Evolutionary conservation across 2,888 invertebrate species (phyloP).

Genomic region (Eristalis tenax): DNA sequence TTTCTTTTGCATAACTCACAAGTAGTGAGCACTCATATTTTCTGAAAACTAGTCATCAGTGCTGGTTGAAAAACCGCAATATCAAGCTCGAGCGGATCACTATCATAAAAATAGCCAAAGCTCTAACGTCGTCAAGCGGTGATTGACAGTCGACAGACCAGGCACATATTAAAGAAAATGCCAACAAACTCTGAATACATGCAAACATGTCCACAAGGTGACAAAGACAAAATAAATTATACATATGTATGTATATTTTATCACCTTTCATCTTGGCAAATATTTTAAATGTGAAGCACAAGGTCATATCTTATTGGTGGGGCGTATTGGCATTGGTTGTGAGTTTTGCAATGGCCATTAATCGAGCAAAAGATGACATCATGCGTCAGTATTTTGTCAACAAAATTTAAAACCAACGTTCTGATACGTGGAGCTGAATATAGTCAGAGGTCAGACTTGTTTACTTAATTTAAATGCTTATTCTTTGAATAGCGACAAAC

Average conservation of each 20-base stretch:
- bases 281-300: slow-evolving; percentile 20
- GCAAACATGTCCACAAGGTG: neutral
- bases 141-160: slow-evolving; percentile 29
- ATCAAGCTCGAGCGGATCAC: neutral
- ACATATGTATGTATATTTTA: neutral
- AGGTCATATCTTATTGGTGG: slow-evolving; percentile 42
- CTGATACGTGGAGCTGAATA: slow-evolving; percentile 12
- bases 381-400: slow-evolving; percentile 50
- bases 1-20: neutral
- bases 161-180: neutral
- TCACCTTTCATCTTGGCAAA: slow-evolving; percentile 2
- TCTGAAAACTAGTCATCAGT: neutral
- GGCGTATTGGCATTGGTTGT: slow-evolving; percentile 11
- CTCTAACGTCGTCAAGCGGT: slow-evolving; percentile 12
- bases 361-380: slow-evolving; percentile 56
- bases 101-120: slow-evolving; percentile 7
- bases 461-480: slow-evolving; percentile 55
- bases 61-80: neutral
- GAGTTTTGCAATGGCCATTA: slow-evolving; percentile 26
- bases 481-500: slow-evolving; percentile 26
- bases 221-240: neutral
- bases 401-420: slow-evolving; percentile 14
- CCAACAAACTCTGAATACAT: neutral
- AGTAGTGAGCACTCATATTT: neutral
- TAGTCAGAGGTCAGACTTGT: slow-evolving; percentile 66